Conservation (phyloP, 2,797 vertebrate species). For the Catamblyrhynchus diadema region DNA sequence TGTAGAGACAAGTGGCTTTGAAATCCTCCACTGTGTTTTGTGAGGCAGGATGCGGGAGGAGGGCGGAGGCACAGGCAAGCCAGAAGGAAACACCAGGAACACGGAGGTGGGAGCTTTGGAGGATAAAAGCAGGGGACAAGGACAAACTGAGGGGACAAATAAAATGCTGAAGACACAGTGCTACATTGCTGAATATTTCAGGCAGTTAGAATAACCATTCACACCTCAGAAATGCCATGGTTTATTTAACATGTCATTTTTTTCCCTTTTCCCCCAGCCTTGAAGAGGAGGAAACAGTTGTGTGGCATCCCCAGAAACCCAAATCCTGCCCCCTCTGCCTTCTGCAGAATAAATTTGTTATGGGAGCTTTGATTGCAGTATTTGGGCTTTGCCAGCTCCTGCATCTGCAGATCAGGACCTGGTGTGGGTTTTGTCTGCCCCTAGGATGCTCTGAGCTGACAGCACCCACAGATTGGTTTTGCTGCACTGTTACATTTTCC, state of each 20-base stretch:
- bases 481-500: neutral
- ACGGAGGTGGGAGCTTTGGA: fast-evolving
- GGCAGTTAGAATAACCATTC: neutral
- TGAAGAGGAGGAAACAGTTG: neutral
- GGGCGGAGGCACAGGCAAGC: neutral
- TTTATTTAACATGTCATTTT: neutral
- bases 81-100: neutral
- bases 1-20: neutral
- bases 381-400: neutral
- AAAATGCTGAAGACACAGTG: neutral
- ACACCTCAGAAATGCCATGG: neutral
- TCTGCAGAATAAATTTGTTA: neutral
- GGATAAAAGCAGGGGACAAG: neutral
- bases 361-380: neutral
- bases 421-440: neutral
- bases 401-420: neutral
- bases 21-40: neutral
- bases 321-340: neutral
- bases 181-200: neutral
- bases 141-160: neutral
- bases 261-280: neutral
- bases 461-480: neutral
- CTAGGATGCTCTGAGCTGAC: neutral
- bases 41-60: neutral
- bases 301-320: neutral